Base-by-base conservation (phyloP, 2,797 vertebrate species). In the Crocidura indochinensis region DNA sequence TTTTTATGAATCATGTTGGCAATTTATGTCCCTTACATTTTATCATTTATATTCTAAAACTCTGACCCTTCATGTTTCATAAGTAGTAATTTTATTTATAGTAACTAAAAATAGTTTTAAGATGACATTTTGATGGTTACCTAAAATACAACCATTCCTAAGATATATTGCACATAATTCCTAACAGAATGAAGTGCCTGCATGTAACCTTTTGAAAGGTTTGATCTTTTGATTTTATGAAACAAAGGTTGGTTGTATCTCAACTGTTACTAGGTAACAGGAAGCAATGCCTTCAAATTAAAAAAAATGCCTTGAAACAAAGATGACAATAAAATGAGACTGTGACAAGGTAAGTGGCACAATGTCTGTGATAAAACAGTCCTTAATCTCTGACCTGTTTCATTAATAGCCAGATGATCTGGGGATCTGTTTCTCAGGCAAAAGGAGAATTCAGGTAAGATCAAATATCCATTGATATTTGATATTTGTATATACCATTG, bases 371-470 rank as follows among this genome's bases (percentile, higher is more conserved):
- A 53, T 90, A 80, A 87, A 92, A 78, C 56, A 96, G 80, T 24
- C 91, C 74, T 95, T 95, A 92, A 97, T 91, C 79, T 96, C 75
- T 85, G 67, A 47, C 49, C 20, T 77, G 1, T 92, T 93, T 69
- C 91, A n/a, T 95, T 84, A 73, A 31, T 84, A 86, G 81, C 81
- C 92, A 97, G 74, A 95, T 96, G 93, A 87, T 79, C 0, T 94
- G 89, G 89, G 91, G 93, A 93, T 95, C 96, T 96, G 92, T 92
- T 72, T 14, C 22, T 0, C 38, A 72, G 10, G 87, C 4, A 53
- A 10, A 31, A 64, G 73, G 67, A 91, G 72, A 73, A 93, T 60
- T 38, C 17, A 24, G 6, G 7, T 47, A 84, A 95, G 15, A 88
- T 94, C 60, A 44, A 96, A 92, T 77, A n/a, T 74, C 17, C 69